Evolutionary conservation across 1,140 invertebrate species (phyloP), one percentile per base, ranked within the genome.

Genomic region (Acromyrmex echinatior): DNA sequence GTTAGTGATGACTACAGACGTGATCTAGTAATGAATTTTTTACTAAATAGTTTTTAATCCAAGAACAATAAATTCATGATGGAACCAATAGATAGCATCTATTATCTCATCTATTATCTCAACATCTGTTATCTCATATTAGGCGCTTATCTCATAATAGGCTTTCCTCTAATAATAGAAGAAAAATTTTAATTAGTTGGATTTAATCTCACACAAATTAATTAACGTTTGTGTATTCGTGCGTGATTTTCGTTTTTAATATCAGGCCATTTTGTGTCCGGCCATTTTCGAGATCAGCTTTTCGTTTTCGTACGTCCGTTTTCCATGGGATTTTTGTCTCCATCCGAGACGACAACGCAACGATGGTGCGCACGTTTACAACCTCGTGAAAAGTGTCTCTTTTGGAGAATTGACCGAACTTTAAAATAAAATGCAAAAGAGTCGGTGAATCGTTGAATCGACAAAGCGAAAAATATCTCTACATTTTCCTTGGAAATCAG

Each of bases 261-360:
- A 14, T 14, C 14, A 39, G 7, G 25, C 6, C 18, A 56, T 39
- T 74, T 60, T 18, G 74, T 39, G 28, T 77, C 25, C 25, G 25
- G 25, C 18, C 10, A 68, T 86, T 25, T 25, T 80, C 39, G 53
- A 21, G 66, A 88, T 39, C 21, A 21, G 87, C 80, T 88, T 88
- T 88, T 87, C 77, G 87, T 74, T 87, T 31, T 53, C 18, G 6
- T 12, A 12, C 31, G 45, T 28, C 62, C n/a, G 10, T 71, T 56
- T 80, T 66, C 28, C 35, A 66, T 66, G 51, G 39, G 53, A 60
- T 63, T 86, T 81, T 71, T 28, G n/a, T 68, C 14, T 71, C 53
- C 53, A 77, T 80, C 12, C n/a, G n/a, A 6, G 9, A 53, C 16
- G 12, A 28, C 28, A 76, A 12, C 31, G 21, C 28, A 76, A 12